Evolutionary conservation across 2,113 vertebrate species (phyloP), one percentile per base, ranked within the genome.

Genomic region (Zosterops lateralis): DNA sequence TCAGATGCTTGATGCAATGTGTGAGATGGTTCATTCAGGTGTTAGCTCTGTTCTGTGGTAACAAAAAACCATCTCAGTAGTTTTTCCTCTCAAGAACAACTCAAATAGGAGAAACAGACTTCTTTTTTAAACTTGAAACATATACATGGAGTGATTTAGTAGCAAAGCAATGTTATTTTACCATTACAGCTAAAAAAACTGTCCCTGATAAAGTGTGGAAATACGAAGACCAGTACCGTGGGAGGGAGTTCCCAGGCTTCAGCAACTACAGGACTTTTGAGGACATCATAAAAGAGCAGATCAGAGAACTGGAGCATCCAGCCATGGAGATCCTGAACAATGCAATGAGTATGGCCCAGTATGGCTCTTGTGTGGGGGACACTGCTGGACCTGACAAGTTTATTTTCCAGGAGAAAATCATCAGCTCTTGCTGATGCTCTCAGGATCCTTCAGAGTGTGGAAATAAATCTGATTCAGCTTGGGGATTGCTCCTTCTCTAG

Each of bases 231-330:
- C 97, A 8, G 36, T 98, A 98, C 86, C 98, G 98, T 31, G 99
- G 99, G 8, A 94, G 98, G 87, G 98, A 99, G 82, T 98, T 99
- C 51, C 98, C 98, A 0, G 98, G 98, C 7, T 99, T 99, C 93
- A 97, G 97, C 93, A 99, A 97, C 90, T 99, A 98, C 91, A 98
- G 91, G 81, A 98, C 97, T 5, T 99, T 99, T 89, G 99, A 99
- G 93, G 85, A 81, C 12, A 97, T 99, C 26, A 70, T 99, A 40
- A 98, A 96, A 82, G 85, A 98, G 6, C 98, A 99, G 75, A 96
- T 99, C 72, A 67, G 61, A 36, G 45, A 68, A 4, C 93, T 99
- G 81, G 98, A 99, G 74, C 97, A 98, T 42, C 99, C 99, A 3
- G 98, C 98, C 2, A 1, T 99, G 6, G 83, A 29, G 6, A 97